Conservation (phyloP, 2,113 vertebrate species). For the Leuciscus idus region DNA sequence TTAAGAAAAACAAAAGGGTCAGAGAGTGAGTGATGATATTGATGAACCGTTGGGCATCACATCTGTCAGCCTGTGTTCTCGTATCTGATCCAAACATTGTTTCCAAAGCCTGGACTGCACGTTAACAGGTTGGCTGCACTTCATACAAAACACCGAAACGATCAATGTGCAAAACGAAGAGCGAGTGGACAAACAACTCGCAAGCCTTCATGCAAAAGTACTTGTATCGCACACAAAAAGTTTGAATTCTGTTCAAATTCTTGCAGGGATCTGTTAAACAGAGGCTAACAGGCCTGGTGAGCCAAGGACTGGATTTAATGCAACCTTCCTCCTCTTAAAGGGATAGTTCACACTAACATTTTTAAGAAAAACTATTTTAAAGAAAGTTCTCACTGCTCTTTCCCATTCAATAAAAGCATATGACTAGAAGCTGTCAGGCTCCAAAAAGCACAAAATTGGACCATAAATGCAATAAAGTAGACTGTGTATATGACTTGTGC, state of each 20-base stretch:
- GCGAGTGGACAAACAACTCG: slow-evolving; percentile 19
- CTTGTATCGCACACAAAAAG: not conserved
- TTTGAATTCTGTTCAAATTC: not conserved
- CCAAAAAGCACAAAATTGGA: not conserved
- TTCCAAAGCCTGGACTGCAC: not conserved
- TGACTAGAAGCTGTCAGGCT: not conserved
- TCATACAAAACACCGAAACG: slow-evolving; percentile 33
- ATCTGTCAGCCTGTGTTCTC: slow-evolving; percentile 45
- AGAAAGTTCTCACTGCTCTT: not conserved
- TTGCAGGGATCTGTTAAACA: not conserved
- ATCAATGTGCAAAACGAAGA: slow-evolving; percentile 8
- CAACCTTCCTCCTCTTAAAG: not conserved
- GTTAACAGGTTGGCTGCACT: slow-evolving; percentile 48
- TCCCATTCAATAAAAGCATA: not conserved
- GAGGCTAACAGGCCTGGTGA: not conserved
- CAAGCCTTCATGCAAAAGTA: not conserved
- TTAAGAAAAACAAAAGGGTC: not conserved
- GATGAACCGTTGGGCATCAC: slow-evolving; percentile 39
- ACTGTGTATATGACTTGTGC: not conserved
- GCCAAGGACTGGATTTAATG: not conserved
- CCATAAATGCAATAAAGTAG: not conserved
- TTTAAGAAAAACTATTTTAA: no score
- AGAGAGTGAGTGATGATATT: not conserved
- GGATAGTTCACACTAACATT: not conserved
- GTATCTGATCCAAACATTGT: slow-evolving; percentile 36